Evolutionary conservation across 2,888 invertebrate genomes (phyloP).

Genomic region (Volucella inflata): DNA sequence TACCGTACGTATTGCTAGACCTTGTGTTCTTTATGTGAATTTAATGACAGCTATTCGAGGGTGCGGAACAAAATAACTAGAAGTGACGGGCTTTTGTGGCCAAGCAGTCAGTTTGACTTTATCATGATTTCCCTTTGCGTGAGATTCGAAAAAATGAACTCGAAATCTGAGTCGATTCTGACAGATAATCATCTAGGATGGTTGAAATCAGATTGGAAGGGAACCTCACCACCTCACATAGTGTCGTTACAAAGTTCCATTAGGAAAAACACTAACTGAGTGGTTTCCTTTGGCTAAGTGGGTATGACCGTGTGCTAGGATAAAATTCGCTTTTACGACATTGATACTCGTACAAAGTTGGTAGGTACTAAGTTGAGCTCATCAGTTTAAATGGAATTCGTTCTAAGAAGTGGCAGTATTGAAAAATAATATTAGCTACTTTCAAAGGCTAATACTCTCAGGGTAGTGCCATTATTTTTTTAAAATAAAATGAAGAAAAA

Average conservation of each 20-base stretch:
- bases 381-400: constrained; percentile 17
- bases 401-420: no score
- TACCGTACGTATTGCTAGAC: background rate
- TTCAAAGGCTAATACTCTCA: no score
- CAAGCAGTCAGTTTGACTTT: background rate
- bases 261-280: constrained; percentile 6
- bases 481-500: no score
- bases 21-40: constrained; percentile 38
- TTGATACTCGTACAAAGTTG: background rate
- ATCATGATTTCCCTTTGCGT: constrained; percentile 33
- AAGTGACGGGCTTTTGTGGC: background rate
- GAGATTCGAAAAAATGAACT: constrained; percentile 17
- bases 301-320: background rate
- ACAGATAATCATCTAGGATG: constrained; percentile 26
- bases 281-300: background rate
- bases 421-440: no score
- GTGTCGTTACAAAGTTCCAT: constrained; percentile 20
- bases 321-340: background rate
- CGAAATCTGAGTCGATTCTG: constrained; percentile 16
- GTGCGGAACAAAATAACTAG: background rate
- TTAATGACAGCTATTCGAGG: constrained; percentile 36
- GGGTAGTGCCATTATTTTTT: no score
- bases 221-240: background rate
- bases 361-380: constrained; percentile 14
- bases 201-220: background rate